Evolutionary conservation across 1,140 invertebrate species (phyloP).

Genomic region (Subanguina moxae): DNA sequence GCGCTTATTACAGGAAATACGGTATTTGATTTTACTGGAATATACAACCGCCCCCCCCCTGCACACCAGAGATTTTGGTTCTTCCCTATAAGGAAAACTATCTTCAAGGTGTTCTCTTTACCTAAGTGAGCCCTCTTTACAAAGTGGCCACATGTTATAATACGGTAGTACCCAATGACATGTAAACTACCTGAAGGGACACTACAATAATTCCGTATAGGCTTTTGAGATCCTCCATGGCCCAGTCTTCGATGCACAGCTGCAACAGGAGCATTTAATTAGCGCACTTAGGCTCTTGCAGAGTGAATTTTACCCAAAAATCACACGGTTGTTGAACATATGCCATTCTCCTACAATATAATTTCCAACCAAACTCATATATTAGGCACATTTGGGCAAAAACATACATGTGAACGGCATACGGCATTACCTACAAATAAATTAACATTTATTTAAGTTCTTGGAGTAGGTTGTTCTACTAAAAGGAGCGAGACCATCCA

Average conservation of each 20-base stretch:
- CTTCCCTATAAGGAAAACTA: too few species aligned
- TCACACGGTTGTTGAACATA: constrained; percentile 47
- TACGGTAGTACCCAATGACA: background rate
- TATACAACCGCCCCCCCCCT: too few species aligned
- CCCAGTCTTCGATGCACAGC: constrained; percentile 54
- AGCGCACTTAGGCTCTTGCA: too few species aligned
- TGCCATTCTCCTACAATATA: constrained; percentile 46
- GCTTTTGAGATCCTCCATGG: constrained; percentile 50
- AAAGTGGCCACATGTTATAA: constrained; percentile 3
- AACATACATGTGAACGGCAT: constrained; percentile 75
- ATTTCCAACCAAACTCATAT: too few species aligned
- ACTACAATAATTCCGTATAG: constrained; percentile 81
- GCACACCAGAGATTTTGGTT: constrained; percentile 73
- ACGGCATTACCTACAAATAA: constrained; percentile 67
- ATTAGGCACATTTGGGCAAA: too few species aligned
- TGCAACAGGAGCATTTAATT: too few species aligned
- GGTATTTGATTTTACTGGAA: too few species aligned
- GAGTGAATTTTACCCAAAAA: constrained; percentile 19
- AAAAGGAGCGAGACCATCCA: constrained; percentile 82
- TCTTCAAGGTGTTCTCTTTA: too few species aligned
- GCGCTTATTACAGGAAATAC: too few species aligned
- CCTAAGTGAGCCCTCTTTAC: too few species aligned
- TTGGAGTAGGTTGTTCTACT: constrained; percentile 62
- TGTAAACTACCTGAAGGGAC: constrained; percentile 68
- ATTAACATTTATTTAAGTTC: too few species aligned